These are phyloP conservation scores for Asteroscopus sphinx DNA, from an alignment of 2,888 invertebrate genomes.

Conservation along the genomic window DNA sequence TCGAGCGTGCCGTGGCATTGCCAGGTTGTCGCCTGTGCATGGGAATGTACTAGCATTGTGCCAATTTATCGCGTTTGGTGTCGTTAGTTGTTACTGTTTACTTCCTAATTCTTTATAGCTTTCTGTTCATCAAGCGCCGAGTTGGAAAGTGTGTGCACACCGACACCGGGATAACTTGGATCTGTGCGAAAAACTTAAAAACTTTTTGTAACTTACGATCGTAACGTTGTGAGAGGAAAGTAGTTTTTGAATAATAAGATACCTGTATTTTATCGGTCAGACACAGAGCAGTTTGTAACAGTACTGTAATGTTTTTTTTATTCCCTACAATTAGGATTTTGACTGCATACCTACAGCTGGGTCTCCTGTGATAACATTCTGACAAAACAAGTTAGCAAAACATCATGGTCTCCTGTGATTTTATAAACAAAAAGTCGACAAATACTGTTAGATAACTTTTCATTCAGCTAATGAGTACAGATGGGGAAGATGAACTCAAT, in stretches of 20 bases:
- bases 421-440: no score
- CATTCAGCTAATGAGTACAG: no score
- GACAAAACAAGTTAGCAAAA: no score
- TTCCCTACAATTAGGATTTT: neutral
- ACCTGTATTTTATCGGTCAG: neutral
- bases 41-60: conserved; percentile 54
- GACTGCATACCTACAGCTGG: no score
- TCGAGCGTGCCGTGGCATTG: conserved; percentile 29
- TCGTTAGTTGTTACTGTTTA: conserved; percentile 57
- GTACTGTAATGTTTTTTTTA: neutral
- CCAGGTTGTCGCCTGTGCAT: conserved; percentile 33
- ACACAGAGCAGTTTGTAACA: neutral
- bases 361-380: no score
- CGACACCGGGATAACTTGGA: conserved; percentile 16
- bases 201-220: conserved; percentile 2
- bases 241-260: neutral
- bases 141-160: conserved; percentile 27
- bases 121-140: conserved; percentile 42
- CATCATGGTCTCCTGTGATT: no score
- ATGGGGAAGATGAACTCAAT: no score
- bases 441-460: no score
- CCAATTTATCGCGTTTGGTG: conserved; percentile 56
- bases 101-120: conserved; percentile 58
- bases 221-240: conserved; percentile 6
- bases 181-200: neutral